These are phyloP conservation scores for Falco naumanni DNA, from an alignment of 2,797 vertebrate species.

Conservation along the genomic window DNA sequence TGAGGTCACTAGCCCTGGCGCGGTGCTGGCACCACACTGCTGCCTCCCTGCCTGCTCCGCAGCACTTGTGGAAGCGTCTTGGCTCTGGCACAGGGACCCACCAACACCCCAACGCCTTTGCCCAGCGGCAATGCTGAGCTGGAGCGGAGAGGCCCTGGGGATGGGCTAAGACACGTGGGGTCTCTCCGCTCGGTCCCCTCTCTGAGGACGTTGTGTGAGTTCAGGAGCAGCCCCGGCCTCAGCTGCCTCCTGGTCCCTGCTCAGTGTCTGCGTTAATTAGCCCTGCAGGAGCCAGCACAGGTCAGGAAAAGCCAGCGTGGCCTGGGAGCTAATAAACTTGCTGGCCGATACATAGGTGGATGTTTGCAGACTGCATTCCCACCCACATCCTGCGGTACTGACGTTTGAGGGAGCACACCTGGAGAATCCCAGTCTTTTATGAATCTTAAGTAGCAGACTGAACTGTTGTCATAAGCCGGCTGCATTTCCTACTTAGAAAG, in stretches of 20 bases:
- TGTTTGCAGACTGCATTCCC: neutral
- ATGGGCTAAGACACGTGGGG: accelerated
- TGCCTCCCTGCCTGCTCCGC: neutral
- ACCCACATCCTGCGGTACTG: neutral
- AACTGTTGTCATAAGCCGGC: neutral
- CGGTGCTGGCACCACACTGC: neutral
- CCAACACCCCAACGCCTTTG: neutral
- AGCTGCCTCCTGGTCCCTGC: neutral
- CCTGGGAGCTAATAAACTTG: neutral
- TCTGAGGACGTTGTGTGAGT: neutral
- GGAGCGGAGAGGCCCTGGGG: neutral
- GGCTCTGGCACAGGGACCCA: no score
- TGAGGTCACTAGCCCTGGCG: neutral
- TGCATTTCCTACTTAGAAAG: neutral
- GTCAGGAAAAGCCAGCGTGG: neutral
- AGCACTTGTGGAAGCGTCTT: neutral
- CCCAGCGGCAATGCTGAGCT: accelerated
- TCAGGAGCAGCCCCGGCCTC: neutral
- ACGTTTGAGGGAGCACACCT: neutral
- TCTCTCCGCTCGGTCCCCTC: accelerated
- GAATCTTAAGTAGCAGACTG: neutral
- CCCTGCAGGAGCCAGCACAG: neutral
- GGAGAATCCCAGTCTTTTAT: neutral
- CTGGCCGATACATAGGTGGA: neutral
- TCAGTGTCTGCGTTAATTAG: accelerated